Conservation (phyloP, 2,797 vertebrate genomes). For the Chloroceryle amazona region DNA sequence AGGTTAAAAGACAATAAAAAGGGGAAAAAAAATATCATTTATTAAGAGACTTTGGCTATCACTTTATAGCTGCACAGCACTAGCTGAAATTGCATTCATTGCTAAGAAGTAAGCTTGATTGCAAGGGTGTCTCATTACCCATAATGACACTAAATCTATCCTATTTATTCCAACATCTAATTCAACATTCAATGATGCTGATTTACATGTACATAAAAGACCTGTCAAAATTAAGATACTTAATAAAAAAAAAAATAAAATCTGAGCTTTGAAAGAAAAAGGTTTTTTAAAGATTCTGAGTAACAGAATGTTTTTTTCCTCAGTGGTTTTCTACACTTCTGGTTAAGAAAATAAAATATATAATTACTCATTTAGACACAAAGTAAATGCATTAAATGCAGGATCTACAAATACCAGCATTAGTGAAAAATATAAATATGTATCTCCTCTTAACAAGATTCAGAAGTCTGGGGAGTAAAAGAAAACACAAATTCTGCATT, state of each 20-base stretch:
- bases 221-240: slow-evolving; percentile 22
- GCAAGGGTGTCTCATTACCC: slow-evolving; percentile 53
- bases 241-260: background rate
- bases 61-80: background rate
- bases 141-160: slow-evolving; percentile 58
- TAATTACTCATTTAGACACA: slow-evolving; percentile 6
- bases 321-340: background rate
- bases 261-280: background rate
- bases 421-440: slow-evolving; percentile 7
- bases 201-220: slow-evolving; percentile 39
- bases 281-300: background rate
- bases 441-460: background rate
- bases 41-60: slow-evolving; percentile 5
- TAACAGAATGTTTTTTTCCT: background rate
- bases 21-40: background rate
- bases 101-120: slow-evolving; percentile 63
- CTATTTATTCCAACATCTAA: slow-evolving; percentile 63
- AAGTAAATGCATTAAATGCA: background rate
- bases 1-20: background rate
- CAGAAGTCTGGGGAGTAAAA: background rate
- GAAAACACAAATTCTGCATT: background rate
- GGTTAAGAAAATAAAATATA: background rate
- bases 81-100: slow-evolving; percentile 39
- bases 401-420: background rate
- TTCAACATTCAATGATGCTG: slow-evolving; percentile 12